Base-by-base conservation (phyloP, 2,888 invertebrate genomes). In the Candidula unifasciata region DNA sequence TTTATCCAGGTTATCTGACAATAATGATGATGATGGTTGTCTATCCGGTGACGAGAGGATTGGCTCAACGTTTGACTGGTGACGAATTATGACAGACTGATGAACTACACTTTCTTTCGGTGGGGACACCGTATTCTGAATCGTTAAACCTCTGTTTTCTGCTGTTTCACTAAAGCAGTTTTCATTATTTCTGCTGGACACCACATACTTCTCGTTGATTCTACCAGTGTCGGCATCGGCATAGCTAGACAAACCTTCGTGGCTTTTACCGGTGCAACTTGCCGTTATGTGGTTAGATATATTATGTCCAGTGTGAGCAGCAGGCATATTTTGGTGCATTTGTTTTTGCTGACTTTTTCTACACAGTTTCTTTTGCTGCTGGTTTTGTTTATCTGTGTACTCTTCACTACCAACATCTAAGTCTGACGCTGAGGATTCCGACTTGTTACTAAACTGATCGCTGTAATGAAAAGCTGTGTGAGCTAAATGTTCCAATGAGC, bases 401-500 rank as follows among this genome's bases (percentile, higher is more conserved):
- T 92, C 91, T 35, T 92, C 92, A 52, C 88, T 89, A 2, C 91
- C 91, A 24, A 92, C 90, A 83, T 93, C 93, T 27, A 92, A 91
- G 76, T 93, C 93, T 3, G 93, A 93, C 18, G 91, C 90, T 6
- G 93, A 92, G 33, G 93, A 93, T 82, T 93, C 93, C 8, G 93
- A 93, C 57, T 91, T 89, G 88, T 92, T 93, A 87, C 93, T 93
- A 87, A 89, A 92, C 8, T 92, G 91, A 74, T 90, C 91, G 3
- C 89, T 86, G 80, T 90, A 89, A 73, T 87, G 87, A 16, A 8
- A n/a, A 68, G 33, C 2, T 27, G 27, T n/a, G 24, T 54, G 68
- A 2, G 69, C 3, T 8, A n/a, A n/a, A 30, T 89, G 87, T 57
- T 92, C 91, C 54, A 90, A 87, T 44, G 90, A 89, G 80, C 90